Base-by-base conservation (phyloP, 2,888 invertebrate species). In the Byasa hedistus region DNA sequence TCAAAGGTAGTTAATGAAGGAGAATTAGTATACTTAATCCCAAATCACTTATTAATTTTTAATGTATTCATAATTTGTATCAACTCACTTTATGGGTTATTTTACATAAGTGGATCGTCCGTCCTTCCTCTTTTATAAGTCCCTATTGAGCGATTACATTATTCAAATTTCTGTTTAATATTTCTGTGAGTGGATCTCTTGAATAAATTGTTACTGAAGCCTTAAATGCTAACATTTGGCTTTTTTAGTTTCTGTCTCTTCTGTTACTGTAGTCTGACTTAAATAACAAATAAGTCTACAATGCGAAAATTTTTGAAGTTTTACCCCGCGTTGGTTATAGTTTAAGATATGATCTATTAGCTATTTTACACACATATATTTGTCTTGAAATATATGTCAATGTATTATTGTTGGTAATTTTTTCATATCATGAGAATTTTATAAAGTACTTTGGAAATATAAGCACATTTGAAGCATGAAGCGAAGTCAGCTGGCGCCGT, bases 161-260 rank as follows among this genome's bases (percentile, higher is more conserved):
- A 65, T 65, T 65, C 65, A 61, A 65, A 61, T 61, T 61, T 48
- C 65, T 56, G 24, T 51, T 65, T 65, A 60, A 65, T 65, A 60
- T 65, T 65, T 65, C 36, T 56, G 52, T 48, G 48, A 60, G 8
- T 8, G 24, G 24, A n/a, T 21, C 19, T 24, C 55, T 62, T 62
- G 61, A 62, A 62, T 55, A 55, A 62, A 21, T 55, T 62, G 61
- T 55, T 62, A 62, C 23, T 56, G n/a, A 39, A 62, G 55, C 55
- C 39, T 39, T 62, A 44, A 44, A 62, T 39, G 55, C 19, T 58
- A 24, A 62, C 24, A 22, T 55, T 54, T 52, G 17, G 36, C 36
- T 54, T 61, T 19, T 44, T 57, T 48, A n/a, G 48, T 48, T 19
- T 3, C 8, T 48, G n/a, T 15, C 19, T 15, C n/a, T n/a, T n/a